Base-by-base conservation (phyloP, 2,113 vertebrate genomes). In the Riparia riparia region DNA sequence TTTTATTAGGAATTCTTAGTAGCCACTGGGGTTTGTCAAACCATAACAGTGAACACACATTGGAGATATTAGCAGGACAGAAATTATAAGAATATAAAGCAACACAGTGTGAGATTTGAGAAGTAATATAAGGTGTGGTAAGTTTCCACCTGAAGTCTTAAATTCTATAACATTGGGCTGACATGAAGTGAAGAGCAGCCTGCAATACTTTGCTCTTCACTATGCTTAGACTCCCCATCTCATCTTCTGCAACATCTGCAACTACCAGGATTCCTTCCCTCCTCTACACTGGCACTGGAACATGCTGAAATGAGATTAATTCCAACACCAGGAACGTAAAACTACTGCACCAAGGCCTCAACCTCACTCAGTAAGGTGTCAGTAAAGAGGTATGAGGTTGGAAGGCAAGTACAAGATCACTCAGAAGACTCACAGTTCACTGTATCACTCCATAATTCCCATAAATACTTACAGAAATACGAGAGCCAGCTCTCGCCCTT, bases 401-500 rank as follows among this genome's bases (percentile, higher is more conserved):
- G 42, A 6, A 58, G 89, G 12, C 45, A 66, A 82, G 32, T 24
- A 70, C 11, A 41, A 78, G 25, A n/a, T 22, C 37, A 64, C 64
- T 54, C 50, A 63, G 28, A 65, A 80, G 66, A 47, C 19, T 64
- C n/a, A 5, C 1, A 56, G 29, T 28, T 71, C 34, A 24, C 17
- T n/a, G 0, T 6, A 34, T 26, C 18, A 37, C 26, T 51, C 13
- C 28, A 61, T 22, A 79, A 84, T 18, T 60, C 17, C 15, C 39
- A 39, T 1, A 22, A 49, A 80, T 90, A 98, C 98, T 98, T 89
- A 99, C 99, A 37, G 99, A 99, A 31, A 99, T 98, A 10, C 99
- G 98, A 29, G 99, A 99, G 41, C 99, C 98, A 47, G 99, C 99
- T 96, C 99, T 98, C 0, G 98, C 99, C 91, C 99, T 97, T 73